phyloP scores from a whole-genome alignment of 2,113 vertebrate species.

The Cephalopterus ornatus region DNA sequence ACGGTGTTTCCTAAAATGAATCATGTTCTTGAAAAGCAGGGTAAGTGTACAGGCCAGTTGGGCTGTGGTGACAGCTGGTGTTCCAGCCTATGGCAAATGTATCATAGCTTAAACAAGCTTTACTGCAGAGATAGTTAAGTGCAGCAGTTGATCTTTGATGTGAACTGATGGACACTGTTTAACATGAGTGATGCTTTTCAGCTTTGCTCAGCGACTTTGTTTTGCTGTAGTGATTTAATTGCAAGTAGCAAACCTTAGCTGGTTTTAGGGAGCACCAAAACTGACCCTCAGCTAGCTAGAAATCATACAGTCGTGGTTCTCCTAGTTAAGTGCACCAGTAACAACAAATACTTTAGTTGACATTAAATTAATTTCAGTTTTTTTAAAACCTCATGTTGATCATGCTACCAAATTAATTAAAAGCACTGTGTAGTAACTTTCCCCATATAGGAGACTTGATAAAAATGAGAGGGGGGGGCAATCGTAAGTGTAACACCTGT shows the following conservation, averaged over 20 bases:
- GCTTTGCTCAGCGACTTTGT: neutral
- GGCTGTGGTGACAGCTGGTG: accelerated
- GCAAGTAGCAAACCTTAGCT: neutral
- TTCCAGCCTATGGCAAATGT: neutral
- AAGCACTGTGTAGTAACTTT: neutral
- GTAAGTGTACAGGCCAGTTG: neutral
- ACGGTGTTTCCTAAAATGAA: neutral
- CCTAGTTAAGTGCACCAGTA: neutral
- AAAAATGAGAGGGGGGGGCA: neutral
- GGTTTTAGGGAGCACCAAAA: neutral
- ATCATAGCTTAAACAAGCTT: neutral
- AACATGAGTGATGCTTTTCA: neutral
- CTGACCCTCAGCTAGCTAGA: neutral
- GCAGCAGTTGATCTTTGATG: neutral
- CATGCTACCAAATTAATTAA: neutral
- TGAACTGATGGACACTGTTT: neutral
- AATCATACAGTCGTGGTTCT: neutral
- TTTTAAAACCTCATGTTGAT: neutral
- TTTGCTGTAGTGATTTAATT: neutral
- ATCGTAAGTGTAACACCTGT: neutral
- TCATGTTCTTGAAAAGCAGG: neutral
- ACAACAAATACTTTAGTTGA: neutral
- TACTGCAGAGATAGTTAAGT: neutral
- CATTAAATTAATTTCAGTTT: neutral
- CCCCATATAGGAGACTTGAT: neutral